Evolutionary conservation across 2,888 invertebrate species (phyloP), one percentile per base, ranked within the genome.

Genomic region (Helleia helle): DNA sequence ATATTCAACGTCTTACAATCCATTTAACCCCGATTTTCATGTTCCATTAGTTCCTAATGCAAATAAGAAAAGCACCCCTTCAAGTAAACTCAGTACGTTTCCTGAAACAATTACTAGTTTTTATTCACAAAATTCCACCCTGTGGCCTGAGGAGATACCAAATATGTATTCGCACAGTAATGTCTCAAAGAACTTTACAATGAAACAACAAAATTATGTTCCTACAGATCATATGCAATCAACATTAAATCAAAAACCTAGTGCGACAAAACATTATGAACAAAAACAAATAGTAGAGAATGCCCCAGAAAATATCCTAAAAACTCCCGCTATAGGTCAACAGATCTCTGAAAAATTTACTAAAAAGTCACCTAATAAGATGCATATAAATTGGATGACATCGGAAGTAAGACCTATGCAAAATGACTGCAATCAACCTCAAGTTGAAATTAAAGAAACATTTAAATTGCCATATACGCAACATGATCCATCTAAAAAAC

Each of bases 381-480:
- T 72, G 73, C 84, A 83, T 46, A 84, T 84, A 22, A 84, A 84
- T 52, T 84, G 84, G 84, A 84, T 84, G 84, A 84, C 84, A 12
- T 84, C 84, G 11, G 84, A 84, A 65, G 70, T 71, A 30, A 70
- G 81, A 47, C 68, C 83, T 9, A 67, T 73, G 58, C 77, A 79
- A 58, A 73, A 62, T 49, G 67, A 62, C 53, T 76, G 65, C 47
- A 73, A 64, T 41, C 54, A 66, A 43, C 46, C 57, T 18, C 65
- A 71, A 41, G 39, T 58, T 26, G 65, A 66, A 17, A 48, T 61
- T 36, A 83, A 83, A 59, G 74, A 74, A 27, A 47, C 56, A 22
- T 62, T 66, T 26, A 81, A 76, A 54, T 34, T 56, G 38, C 36
- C 65, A 2, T 79, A 73, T 48, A 55, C 61, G 31, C 71, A 76